A percentile compares a stretch with the other conserved stretches of the same genome.
phyloP scores from a whole-genome alignment of 2,888 invertebrate species.

The Cryptocephalus primarius region DNA sequence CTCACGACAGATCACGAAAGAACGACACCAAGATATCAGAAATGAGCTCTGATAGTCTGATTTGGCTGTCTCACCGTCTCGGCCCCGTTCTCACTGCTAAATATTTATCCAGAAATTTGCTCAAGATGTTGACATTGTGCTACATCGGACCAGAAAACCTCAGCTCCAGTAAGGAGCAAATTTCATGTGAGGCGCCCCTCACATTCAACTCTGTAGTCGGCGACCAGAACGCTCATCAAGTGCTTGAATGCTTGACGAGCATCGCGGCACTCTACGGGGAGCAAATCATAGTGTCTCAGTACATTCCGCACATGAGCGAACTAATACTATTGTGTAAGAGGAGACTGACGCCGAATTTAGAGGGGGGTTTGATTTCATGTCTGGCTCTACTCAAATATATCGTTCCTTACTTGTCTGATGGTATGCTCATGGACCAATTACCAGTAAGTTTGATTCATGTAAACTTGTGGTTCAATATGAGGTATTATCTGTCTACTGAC shows the following conservation, averaged over 20 bases:
- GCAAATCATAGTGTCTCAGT: slow-evolving; percentile 78
- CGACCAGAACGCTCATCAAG: slow-evolving; percentile 73
- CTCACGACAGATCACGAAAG: no score
- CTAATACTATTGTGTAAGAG: slow-evolving; percentile 69
- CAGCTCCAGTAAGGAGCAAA: slow-evolving; percentile 34
- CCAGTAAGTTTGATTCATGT: slow-evolving; percentile 44
- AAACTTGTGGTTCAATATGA: background rate
- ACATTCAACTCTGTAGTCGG: slow-evolving; percentile 58
- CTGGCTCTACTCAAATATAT: slow-evolving; percentile 69
- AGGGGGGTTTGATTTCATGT: slow-evolving; percentile 80
- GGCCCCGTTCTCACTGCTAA: slow-evolving; percentile 91
- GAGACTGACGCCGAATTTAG: slow-evolving; percentile 71
- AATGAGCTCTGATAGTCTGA: slow-evolving; percentile 76
- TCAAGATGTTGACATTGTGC: slow-evolving; percentile 89
- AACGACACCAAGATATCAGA: slow-evolving; percentile 57
- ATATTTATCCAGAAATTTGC: slow-evolving; percentile 79
- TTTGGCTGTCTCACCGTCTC: slow-evolving; percentile 86
- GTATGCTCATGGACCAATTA: slow-evolving; percentile 76
- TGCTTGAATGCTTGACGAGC: slow-evolving; percentile 81
- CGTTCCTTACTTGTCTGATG: slow-evolving; percentile 71
- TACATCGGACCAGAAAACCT: slow-evolving; percentile 75
- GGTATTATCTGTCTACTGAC: no score
- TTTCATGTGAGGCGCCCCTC: slow-evolving; percentile 24
- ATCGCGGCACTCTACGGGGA: slow-evolving; percentile 83
- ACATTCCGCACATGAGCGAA: slow-evolving; percentile 82